A percentile compares a stretch with the other conserved stretches of the same genome.
These are phyloP conservation scores for Channa maculata DNA, from an alignment of 2,113 vertebrate genomes.

Conservation along the genomic window DNA sequence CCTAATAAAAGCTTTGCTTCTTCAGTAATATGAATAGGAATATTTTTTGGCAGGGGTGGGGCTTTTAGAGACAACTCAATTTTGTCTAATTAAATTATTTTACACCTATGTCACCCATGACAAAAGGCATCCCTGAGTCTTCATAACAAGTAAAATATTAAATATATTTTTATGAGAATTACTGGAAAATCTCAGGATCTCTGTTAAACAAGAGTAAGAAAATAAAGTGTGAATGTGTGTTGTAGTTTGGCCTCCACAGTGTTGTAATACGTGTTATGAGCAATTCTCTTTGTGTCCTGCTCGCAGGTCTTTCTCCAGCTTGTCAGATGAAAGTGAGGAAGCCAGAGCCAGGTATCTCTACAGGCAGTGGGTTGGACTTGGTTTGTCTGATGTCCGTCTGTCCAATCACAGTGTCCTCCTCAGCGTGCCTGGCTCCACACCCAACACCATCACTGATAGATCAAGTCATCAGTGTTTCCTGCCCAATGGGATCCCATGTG, in stretches of 20 bases:
- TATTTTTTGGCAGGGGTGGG: too few species aligned
- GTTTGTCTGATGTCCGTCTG: conserved; percentile 87
- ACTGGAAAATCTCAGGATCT: not conserved
- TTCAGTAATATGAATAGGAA: too few species aligned
- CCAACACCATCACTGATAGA: conserved; percentile 87
- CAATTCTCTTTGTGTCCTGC: not conserved
- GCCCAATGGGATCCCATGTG: conserved; percentile 86
- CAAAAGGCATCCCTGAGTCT: too few species aligned
- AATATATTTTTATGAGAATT: too few species aligned
- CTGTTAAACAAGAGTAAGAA: not conserved
- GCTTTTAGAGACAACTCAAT: too few species aligned
- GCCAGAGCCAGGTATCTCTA: conserved; percentile 83
- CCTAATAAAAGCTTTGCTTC: too few species aligned
- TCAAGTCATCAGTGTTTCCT: conserved; percentile 88
- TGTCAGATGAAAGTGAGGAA: conserved; percentile 80
- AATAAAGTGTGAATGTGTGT: not conserved
- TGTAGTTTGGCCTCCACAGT: too few species aligned
- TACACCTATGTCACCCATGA: too few species aligned
- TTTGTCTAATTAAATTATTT: too few species aligned
- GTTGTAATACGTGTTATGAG: not conserved
- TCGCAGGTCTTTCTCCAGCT: conserved; percentile 83
- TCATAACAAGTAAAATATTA: too few species aligned
- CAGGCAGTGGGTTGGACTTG: conserved; percentile 87
- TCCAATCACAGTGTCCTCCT: conserved; percentile 92
- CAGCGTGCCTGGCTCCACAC: conserved; percentile 85